Base-by-base conservation (phyloP, 2,113 vertebrate genomes). In the Prietella phreatophila region DNA sequence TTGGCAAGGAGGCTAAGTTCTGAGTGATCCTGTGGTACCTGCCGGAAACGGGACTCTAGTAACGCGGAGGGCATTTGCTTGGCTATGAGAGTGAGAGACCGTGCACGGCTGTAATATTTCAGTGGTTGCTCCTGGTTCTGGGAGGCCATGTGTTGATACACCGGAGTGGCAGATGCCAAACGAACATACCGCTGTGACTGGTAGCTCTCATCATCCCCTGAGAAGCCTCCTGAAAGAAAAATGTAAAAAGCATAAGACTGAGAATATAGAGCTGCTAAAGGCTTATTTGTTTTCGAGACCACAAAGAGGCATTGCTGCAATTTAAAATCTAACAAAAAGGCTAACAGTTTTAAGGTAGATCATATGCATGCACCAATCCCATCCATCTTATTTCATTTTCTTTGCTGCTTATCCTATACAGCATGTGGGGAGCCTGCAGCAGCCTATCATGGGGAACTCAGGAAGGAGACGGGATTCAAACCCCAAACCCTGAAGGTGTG, bases 1-100 rank as follows among this genome's bases (percentile, higher is more conserved):
- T 82, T 88, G 25, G 88, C 91, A 63, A 92, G 63, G n/a, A 93
- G 78, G 82, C 58, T 79, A 80, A 89, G 25, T 10, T 76, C 88
- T 30, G 82, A 56, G 25, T 63, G 83, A 36, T 89, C 85, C 6
- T 27, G 58, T 1, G 88, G 84, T 7, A 82, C 83, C 86, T 90
- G 75, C 27, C 13, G 87, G 58, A 92, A 91, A 73, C 61, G 85
- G 78, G 86, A 86, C 13, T 83, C 73, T 0, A 87, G 84, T 79
- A 90, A 81, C 5, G n/a, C 50, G 7, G 65, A 56, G 3, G 91
- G 90, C 15, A 60, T 87, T 61, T 89, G 71, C 50, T 90, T 92
- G 58, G 87, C 67, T 25, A 89, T 55, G 56, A 87, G 67, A 81
- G 83, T 76, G 11, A 25, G 83, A 15, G 85, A 81, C 67, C 83